Percentiles rank a stretch among this genome's conserved stretches.
phyloP scores from a whole-genome alignment of 2,113 vertebrate genomes.

The Machaerirhynchus nigripectus region DNA sequence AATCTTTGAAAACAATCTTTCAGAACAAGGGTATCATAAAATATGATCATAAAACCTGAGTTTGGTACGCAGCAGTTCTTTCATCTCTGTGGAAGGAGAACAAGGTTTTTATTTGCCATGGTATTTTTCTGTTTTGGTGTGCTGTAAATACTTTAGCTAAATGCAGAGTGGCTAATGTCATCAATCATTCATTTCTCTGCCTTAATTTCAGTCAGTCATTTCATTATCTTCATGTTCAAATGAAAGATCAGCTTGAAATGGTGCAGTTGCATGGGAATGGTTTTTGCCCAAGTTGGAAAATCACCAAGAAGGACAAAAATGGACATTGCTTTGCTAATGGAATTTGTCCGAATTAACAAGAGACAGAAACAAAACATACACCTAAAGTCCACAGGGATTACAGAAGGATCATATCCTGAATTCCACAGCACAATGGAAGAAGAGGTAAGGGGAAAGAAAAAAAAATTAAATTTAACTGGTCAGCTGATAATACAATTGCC shows the following conservation, averaged over 20 bases:
- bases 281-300: not conserved
- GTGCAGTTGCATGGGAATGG: not conserved
- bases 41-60: not conserved
- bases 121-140: not conserved
- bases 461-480: not conserved
- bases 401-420: not conserved
- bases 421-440: not conserved
- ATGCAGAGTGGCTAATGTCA: not conserved
- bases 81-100: not conserved
- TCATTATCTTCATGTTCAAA: not conserved
- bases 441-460: not conserved
- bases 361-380: not conserved
- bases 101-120: not conserved
- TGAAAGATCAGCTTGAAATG: not conserved
- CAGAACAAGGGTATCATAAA: not conserved
- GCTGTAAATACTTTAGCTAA: not conserved
- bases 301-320: not conserved
- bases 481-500: not conserved
- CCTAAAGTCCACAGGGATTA: not conserved
- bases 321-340: not conserved
- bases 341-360: not conserved
- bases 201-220: constrained; percentile 11
- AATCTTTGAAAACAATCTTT: not conserved
- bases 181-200: not conserved
- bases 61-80: not conserved